Evolutionary conservation across 2,113 vertebrate genomes (phyloP).

Genomic region (Malurus alboscapulatus): DNA sequence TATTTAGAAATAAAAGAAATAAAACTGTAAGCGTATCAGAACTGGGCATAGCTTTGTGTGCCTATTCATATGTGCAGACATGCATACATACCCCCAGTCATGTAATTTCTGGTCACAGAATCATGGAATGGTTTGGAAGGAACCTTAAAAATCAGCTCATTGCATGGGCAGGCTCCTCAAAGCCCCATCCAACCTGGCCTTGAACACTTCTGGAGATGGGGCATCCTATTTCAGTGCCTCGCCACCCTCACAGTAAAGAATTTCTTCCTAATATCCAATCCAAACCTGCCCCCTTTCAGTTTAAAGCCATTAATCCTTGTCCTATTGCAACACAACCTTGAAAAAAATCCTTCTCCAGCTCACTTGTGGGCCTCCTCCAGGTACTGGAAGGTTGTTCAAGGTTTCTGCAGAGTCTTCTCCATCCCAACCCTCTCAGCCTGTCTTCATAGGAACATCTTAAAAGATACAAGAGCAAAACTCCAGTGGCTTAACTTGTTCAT

Average conservation of each 20-base stretch:
- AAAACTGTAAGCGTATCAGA: background rate
- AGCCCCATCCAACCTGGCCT: background rate
- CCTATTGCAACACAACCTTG: background rate
- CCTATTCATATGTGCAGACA: rapidly evolving
- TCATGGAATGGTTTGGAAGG: background rate
- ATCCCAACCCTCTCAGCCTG: background rate
- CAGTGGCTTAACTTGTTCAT: background rate
- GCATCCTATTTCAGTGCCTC: background rate
- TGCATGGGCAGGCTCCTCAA: background rate
- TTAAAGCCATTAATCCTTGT: background rate
- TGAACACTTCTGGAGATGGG: background rate
- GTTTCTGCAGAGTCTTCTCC: background rate
- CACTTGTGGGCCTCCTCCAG: background rate
- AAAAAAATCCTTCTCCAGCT: background rate
- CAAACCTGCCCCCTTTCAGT: background rate
- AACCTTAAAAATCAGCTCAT: background rate
- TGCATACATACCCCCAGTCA: rapidly evolving
- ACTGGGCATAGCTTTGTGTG: background rate
- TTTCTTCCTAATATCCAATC: background rate
- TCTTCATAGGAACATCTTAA: background rate
- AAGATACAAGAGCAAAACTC: background rate
- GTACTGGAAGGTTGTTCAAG: background rate
- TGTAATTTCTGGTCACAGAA: background rate
- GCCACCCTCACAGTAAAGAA: background rate
- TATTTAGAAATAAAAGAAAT: background rate